Evolutionary conservation across 2,113 vertebrate genomes (phyloP), one percentile per base, ranked within the genome.

Genomic region (Calonectris borealis): DNA sequence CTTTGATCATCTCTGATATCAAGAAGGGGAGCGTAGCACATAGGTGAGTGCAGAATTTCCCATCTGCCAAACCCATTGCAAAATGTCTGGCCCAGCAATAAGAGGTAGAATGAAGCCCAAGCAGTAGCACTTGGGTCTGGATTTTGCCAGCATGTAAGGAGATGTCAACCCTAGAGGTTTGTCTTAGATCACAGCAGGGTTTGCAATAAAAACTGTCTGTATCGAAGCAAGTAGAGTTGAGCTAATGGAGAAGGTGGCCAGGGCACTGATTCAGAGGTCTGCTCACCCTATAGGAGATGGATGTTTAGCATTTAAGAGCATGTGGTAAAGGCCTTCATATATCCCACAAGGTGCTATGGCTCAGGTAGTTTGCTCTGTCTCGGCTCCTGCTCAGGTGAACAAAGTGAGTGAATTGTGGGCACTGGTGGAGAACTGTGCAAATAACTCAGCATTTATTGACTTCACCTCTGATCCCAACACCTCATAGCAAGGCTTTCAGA

Each of bases 1-100:
- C 99, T 51, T 98, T 99, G 94, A 99, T 99, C 98, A 99, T 99
- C 97, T 99, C 99, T 3, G 99, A 99, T 96, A 99, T 99, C 97
- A 99, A 98, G 96, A 99, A 99, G 94, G 99, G 99, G 90, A 99
- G 99, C 3, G 99, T 99, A 78, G 99, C 99, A 4, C 99, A 99
- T 97, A 99, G 99, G 99, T 99, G 96, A 90, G 98, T 70, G 31
- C 62, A 57, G 51, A 44, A 52, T 51, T 70, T 88, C 29, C 42
- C 13, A 7, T 66, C 61, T 83, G 55, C 46, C 46, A 69, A 79
- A 78, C 34, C 38, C 20, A 11, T 16, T 72, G 60, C 58, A 81
- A 70, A 87, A 55, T 46, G 15, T 62, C 22, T 13, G 2, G 31
- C 71, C 3, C 21, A 8, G 20, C 83, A 60, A 61, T 1, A 10